These are phyloP conservation scores for Aegotheles bennettii DNA, from an alignment of 2,113 vertebrate species.

Conservation along the genomic window DNA sequence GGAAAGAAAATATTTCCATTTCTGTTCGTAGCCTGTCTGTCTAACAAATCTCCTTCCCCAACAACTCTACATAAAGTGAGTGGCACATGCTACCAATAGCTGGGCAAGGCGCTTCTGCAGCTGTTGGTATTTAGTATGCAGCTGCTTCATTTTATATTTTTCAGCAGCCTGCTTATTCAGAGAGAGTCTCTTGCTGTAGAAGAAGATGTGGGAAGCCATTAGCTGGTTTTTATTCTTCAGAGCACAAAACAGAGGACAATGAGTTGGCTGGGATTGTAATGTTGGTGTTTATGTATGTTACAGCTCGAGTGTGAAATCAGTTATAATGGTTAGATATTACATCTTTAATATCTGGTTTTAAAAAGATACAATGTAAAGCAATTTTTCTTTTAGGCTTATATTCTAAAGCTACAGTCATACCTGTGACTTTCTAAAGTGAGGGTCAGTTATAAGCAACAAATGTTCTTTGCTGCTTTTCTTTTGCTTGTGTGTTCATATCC, in stretches of 20 bases:
- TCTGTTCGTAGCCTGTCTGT: not conserved
- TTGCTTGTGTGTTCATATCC: rapidly evolving
- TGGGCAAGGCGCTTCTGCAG: not conserved
- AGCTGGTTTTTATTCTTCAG: not conserved
- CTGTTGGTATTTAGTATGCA: conserved; percentile 40
- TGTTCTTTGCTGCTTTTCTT: not conserved
- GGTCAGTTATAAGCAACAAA: not conserved
- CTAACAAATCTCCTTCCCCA: not conserved
- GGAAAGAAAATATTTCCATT: not conserved
- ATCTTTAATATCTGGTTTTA: not conserved
- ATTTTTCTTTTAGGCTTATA: not conserved
- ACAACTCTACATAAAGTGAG: not conserved
- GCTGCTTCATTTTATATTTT: conserved; percentile 43
- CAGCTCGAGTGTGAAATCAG: not conserved
- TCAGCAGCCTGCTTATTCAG: not conserved
- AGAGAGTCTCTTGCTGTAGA: not conserved
- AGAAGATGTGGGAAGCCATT: conserved; percentile 18
- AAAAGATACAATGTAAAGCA: not conserved
- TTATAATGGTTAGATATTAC: not conserved
- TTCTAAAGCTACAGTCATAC: not conserved
- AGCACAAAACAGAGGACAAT: not conserved
- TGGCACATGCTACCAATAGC: not conserved
- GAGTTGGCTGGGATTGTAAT: not conserved
- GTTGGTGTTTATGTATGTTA: not conserved
- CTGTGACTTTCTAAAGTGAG: not conserved